Percentiles rank a stretch among this genome's conserved stretches.
Conservation (phyloP, 2,113 vertebrate species). For the Ptilorrhoa leucosticta region DNA sequence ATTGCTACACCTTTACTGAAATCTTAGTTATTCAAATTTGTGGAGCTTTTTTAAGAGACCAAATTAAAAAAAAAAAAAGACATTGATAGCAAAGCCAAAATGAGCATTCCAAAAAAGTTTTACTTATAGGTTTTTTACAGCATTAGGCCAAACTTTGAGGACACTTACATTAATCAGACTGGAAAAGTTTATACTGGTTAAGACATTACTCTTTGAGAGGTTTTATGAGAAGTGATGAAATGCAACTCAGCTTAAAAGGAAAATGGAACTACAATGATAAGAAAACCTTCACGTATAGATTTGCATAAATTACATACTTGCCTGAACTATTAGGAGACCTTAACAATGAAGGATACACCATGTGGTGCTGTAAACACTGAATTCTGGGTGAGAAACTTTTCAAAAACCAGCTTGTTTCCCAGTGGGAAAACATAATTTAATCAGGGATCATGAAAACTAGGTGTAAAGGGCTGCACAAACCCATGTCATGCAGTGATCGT, state of each 20-base stretch:
- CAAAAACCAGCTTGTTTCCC: background rate
- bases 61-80: background rate
- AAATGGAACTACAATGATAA: background rate
- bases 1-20: background rate
- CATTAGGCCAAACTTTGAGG: background rate
- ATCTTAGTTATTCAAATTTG: background rate
- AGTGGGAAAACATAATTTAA: background rate
- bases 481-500: background rate
- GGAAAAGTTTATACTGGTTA: background rate
- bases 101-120: accelerated
- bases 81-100: background rate
- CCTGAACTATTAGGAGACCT: background rate
- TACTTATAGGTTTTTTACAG: background rate
- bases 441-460: background rate
- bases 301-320: background rate
- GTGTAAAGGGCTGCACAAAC: background rate
- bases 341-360: background rate
- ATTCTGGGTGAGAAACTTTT: background rate
- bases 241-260: background rate
- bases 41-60: background rate
- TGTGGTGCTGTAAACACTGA: background rate
- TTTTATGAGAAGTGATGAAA: background rate
- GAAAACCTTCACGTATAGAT: background rate
- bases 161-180: background rate
- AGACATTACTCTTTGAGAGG: background rate